A percentile compares a stretch with the other conserved stretches of the same genome.
Conservation (phyloP, 2,888 invertebrate species). For the Ferdinandea cuprea region DNA sequence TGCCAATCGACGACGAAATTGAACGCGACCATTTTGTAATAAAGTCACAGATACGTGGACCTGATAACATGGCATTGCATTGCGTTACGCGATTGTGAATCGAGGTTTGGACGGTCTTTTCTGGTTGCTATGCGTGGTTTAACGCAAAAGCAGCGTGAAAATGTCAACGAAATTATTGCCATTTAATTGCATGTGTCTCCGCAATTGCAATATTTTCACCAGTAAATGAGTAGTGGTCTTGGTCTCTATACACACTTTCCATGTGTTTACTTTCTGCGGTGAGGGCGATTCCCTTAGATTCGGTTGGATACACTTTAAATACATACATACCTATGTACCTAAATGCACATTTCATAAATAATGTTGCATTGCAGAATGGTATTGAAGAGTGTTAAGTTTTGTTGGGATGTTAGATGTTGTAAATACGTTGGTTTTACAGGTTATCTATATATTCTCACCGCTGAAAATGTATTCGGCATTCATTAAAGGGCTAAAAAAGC, state of each 20-base stretch:
- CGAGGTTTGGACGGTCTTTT: not conserved
- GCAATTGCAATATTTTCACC: constrained; percentile 50
- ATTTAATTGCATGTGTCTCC: constrained; percentile 67
- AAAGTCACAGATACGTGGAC: constrained; percentile 32
- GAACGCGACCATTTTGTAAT: constrained; percentile 71
- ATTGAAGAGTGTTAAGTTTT: not conserved
- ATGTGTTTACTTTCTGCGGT: not conserved
- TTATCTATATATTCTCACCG: no score
- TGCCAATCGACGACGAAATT: constrained; percentile 65
- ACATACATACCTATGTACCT: not conserved
- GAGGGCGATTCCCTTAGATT: not conserved
- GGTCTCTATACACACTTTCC: constrained; percentile 29
- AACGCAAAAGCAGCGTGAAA: constrained; percentile 11
- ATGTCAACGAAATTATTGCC: constrained; percentile 59
- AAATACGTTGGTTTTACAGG: no score
- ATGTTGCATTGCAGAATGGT: constrained; percentile 5
- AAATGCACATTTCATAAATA: not conserved
- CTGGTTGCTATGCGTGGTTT: not conserved
- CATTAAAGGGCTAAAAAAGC: no score
- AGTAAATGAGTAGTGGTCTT: constrained; percentile 19
- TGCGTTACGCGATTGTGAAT: not conserved
- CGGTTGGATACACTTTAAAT: constrained; percentile 12
- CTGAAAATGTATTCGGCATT: no score
- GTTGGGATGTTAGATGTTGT: not conserved
- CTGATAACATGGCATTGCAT: constrained; percentile 41